A percentile compares a stretch with the other conserved stretches of the same genome.
These are phyloP conservation scores for Donacobius atricapilla DNA, from an alignment of 2,113 vertebrate species.

Conservation along the genomic window DNA sequence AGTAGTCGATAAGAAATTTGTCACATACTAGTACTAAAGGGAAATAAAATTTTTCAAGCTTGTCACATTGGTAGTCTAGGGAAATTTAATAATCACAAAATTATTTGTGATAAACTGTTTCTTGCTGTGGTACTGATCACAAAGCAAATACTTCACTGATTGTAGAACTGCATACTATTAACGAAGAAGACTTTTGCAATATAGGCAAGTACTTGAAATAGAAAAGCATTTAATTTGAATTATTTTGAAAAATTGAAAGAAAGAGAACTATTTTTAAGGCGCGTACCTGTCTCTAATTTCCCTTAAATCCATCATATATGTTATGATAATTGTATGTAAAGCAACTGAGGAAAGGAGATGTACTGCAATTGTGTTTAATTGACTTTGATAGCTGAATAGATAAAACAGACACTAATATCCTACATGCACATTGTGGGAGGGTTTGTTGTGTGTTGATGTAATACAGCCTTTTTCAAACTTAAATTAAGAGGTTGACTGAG, in stretches of 20 bases:
- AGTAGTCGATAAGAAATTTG: neutral
- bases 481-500: neutral
- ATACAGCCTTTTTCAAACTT: neutral
- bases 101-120: neutral
- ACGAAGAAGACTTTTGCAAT: neutral
- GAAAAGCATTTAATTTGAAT: neutral
- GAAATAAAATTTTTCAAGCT: neutral
- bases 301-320: neutral
- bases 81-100: neutral
- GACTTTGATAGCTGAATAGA: neutral
- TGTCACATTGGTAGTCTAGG: neutral
- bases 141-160: neutral
- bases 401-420: neutral
- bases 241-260: neutral
- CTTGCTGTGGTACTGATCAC: neutral
- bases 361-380: neutral
- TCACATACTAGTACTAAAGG: neutral
- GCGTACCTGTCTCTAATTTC: neutral
- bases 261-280: neutral
- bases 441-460: neutral
- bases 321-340: neutral
- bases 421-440: neutral
- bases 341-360: neutral
- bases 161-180: neutral
- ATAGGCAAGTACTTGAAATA: neutral